These are phyloP conservation scores for Prunella strophiata DNA, from an alignment of 2,797 vertebrate genomes.

Conservation along the genomic window DNA sequence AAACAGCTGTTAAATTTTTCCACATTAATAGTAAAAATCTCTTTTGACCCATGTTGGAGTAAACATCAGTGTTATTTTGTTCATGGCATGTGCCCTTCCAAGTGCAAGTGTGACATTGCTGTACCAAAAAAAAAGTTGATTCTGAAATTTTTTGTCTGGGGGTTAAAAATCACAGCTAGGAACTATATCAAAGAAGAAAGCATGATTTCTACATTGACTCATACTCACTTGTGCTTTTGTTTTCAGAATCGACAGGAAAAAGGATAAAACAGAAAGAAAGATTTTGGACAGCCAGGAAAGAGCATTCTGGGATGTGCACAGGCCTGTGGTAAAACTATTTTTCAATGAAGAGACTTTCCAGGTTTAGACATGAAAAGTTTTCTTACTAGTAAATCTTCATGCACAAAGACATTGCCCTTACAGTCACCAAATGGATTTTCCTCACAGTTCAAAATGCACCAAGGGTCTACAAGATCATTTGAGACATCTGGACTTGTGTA, in stretches of 20 bases:
- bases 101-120: background rate
- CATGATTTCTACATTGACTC: background rate
- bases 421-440: background rate
- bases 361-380: background rate
- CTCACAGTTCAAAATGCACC: background rate
- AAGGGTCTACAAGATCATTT: background rate
- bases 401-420: background rate
- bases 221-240: background rate
- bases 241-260: conserved; percentile 94
- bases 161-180: background rate
- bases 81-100: background rate
- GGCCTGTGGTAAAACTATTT: conserved; percentile 89
- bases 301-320: conserved; percentile 97
- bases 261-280: conserved; percentile 96
- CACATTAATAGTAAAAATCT: background rate
- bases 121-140: background rate
- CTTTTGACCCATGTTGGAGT: background rate
- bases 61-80: background rate
- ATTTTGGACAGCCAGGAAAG: conserved; percentile 97
- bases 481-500: background rate
- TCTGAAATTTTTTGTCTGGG: background rate
- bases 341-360: background rate
- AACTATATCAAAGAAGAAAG: background rate
- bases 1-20: background rate
- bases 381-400: background rate